These are phyloP conservation scores for Fringilla coelebs DNA, from an alignment of 2,797 vertebrate species.

Conservation along the genomic window DNA sequence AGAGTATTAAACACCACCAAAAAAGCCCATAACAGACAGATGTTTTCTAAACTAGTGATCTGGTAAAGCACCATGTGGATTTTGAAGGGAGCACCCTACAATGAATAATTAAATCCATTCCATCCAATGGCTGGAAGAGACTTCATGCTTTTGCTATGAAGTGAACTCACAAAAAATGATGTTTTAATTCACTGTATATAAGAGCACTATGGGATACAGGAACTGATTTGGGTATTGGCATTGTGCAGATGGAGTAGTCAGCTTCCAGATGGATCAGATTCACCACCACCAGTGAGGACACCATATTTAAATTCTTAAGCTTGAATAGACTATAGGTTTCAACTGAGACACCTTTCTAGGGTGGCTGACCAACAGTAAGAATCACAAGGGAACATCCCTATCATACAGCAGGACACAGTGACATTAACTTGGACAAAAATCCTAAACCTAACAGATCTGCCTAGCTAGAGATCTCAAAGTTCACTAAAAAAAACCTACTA, in stretches of 20 bases:
- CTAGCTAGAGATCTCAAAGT: background rate
- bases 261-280: background rate
- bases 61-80: background rate
- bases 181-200: background rate
- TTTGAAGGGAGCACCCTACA: background rate
- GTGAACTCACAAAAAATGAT: background rate
- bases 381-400: background rate
- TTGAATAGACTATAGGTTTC: background rate
- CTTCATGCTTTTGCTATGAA: background rate
- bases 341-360: background rate
- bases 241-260: background rate
- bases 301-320: background rate
- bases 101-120: background rate
- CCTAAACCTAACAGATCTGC: background rate
- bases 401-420: background rate
- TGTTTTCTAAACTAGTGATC: background rate
- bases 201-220: background rate
- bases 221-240: background rate
- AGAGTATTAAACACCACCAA: background rate
- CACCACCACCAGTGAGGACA: background rate
- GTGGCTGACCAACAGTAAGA: background rate
- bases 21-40: background rate
- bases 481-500: background rate
- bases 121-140: background rate
- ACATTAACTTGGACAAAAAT: background rate